These are phyloP conservation scores for Channa striata DNA, from an alignment of 2,797 vertebrate species.

Conservation along the genomic window DNA sequence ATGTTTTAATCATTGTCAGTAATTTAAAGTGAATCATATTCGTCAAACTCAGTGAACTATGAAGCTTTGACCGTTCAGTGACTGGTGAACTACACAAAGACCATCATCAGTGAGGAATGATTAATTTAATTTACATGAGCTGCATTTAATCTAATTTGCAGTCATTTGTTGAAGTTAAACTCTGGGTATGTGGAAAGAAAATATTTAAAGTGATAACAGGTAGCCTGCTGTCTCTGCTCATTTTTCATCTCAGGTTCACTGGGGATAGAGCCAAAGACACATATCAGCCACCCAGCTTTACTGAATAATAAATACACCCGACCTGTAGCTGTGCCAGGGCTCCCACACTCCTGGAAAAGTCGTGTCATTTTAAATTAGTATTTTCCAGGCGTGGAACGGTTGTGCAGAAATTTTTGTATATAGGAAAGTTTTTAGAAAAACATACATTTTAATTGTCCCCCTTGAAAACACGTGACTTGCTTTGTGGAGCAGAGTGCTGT, in stretches of 20 bases:
- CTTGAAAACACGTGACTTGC: constrained; percentile 1
- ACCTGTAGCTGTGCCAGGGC: constrained; percentile 36
- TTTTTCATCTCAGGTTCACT: constrained; percentile 80
- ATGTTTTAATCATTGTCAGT: constrained; percentile 50
- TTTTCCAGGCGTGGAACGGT: constrained; percentile 41
- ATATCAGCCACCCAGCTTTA: constrained; percentile 58
- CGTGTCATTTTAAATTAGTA: constrained; percentile 14
- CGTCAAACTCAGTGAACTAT: constrained; percentile 33
- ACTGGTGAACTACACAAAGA: constrained; percentile 42
- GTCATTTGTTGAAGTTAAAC: constrained; percentile 84
- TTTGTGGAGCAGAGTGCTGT: constrained; percentile 29
- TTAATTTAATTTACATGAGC: constrained; percentile 73
- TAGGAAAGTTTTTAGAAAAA: constrained; percentile 22
- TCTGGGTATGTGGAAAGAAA: constrained; percentile 84
- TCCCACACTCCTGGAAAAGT: constrained; percentile 33
- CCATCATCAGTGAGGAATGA: constrained; percentile 47
- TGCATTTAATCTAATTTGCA: constrained; percentile 82
- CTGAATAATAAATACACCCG: constrained; percentile 56
- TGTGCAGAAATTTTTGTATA: constrained; percentile 24
- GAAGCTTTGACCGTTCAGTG: constrained; percentile 40
- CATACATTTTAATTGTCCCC: constrained; percentile 17
- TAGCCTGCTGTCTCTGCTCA: constrained; percentile 78
- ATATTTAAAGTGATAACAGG: constrained; percentile 89
- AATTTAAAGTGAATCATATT: constrained; percentile 31
- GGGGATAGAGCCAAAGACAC: constrained; percentile 72